A percentile compares a stretch with the other conserved stretches of the same genome.
Conservation (phyloP, 2,113 vertebrate species). For the Ophthalmolycus amberensis region DNA sequence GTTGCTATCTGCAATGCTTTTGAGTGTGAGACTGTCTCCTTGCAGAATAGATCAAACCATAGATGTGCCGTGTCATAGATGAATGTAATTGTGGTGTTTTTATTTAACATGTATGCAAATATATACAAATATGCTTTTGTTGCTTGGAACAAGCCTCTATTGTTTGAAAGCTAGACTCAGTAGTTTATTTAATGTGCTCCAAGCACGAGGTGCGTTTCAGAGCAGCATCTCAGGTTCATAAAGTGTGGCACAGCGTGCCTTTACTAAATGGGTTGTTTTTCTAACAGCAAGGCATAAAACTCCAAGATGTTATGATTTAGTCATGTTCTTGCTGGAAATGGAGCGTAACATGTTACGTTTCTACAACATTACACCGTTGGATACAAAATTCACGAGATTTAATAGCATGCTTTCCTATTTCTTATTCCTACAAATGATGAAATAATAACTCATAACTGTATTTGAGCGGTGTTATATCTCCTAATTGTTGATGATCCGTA, state of each 20-base stretch:
- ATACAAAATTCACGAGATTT: conserved; percentile 3
- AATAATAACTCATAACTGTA: not conserved
- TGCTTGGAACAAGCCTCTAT: not conserved
- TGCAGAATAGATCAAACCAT: not conserved
- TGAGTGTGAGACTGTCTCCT: not conserved
- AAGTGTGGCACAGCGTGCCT: not conserved
- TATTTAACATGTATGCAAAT: not conserved
- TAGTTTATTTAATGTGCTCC: conserved; percentile 8
- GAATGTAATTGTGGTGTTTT: not conserved
- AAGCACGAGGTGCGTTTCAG: not conserved
- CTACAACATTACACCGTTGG: not conserved
- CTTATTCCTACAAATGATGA: not conserved
- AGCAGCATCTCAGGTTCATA: not conserved
- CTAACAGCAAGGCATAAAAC: not conserved
- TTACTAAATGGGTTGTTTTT: not conserved
- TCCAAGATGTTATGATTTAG: not conserved
- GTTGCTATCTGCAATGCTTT: not conserved
- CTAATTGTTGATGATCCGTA: not conserved
- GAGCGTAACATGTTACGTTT: not conserved
- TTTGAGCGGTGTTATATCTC: not conserved
- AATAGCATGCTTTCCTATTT: not conserved
- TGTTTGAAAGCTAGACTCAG: not conserved
- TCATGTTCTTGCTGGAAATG: not conserved
- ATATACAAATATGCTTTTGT: not conserved
- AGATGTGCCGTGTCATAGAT: not conserved